phyloP scores from a whole-genome alignment of 1,140 invertebrate genomes.

The Ectropis grisescens region DNA sequence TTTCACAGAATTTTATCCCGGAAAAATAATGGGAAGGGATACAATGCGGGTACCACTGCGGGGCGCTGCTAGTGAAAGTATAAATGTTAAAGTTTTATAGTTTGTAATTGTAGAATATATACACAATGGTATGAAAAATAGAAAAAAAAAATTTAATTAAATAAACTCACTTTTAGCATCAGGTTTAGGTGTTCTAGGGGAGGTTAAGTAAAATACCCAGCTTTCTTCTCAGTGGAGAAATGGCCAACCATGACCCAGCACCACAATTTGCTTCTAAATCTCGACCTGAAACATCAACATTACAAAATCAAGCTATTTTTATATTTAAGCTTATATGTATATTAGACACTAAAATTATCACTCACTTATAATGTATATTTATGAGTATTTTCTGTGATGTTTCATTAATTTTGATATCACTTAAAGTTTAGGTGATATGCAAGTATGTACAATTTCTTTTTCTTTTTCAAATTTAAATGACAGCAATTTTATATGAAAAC shows the following conservation, averaged over 20 bases:
- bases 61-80: too few species aligned
- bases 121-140: too few species aligned
- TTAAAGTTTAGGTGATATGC: too few species aligned
- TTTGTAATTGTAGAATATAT: too few species aligned
- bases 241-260: conserved; percentile 84
- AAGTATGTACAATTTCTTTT: too few species aligned
- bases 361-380: background rate
- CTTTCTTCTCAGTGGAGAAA: conserved; percentile 59
- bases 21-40: too few species aligned
- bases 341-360: too few species aligned
- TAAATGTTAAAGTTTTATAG: too few species aligned
- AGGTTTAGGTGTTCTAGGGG: conserved; percentile 62
- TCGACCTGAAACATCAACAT: conserved; percentile 59
- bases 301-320: background rate
- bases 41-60: too few species aligned
- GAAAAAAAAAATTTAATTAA: too few species aligned
- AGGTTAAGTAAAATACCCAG: conserved; percentile 81
- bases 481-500: background rate
- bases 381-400: background rate
- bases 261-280: conserved; percentile 81
- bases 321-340: too few species aligned
- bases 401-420: background rate
- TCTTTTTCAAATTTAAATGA: background rate
- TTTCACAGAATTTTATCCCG: too few species aligned
- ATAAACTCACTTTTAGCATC: conserved; percentile 66